These are phyloP conservation scores for Fratercula arctica DNA, from an alignment of 2,797 vertebrate genomes.

Conservation along the genomic window DNA sequence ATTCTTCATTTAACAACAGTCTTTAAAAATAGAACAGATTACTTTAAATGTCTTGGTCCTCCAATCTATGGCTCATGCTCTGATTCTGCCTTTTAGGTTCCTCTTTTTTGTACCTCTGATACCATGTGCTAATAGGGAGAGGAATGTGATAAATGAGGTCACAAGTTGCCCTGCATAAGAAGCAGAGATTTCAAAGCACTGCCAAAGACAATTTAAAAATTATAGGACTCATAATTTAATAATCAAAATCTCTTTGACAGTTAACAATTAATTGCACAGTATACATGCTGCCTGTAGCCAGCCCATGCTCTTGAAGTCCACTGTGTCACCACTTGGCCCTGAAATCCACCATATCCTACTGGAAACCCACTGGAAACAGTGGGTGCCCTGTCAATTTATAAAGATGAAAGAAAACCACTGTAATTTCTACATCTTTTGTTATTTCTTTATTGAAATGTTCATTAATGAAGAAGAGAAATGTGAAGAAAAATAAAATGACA, in stretches of 20 bases:
- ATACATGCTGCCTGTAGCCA: not conserved
- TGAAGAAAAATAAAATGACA: not conserved
- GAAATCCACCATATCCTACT: not conserved
- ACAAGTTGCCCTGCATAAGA: not conserved
- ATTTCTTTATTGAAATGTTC: not conserved
- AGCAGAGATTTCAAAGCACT: constrained; percentile 38
- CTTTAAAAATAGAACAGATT: not conserved
- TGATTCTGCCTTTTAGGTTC: not conserved
- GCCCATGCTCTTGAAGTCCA: not conserved
- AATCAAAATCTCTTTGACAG: not conserved
- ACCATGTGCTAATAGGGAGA: not conserved
- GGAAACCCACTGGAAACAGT: not conserved
- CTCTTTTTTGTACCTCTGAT: not conserved
- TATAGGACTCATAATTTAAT: constrained; percentile 23
- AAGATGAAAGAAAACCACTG: not conserved
- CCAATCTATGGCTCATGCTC: not conserved
- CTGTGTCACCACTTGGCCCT: not conserved
- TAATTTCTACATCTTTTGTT: not conserved
- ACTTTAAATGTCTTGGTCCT: not conserved
- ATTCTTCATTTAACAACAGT: not conserved
- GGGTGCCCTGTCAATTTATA: not conserved
- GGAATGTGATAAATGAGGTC: constrained; percentile 41
- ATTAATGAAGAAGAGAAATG: not conserved
- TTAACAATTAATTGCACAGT: constrained; percentile 7
- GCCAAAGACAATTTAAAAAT: constrained; percentile 35